Conservation (phyloP, 2,888 invertebrate genomes). For the Gari tellinella region DNA sequence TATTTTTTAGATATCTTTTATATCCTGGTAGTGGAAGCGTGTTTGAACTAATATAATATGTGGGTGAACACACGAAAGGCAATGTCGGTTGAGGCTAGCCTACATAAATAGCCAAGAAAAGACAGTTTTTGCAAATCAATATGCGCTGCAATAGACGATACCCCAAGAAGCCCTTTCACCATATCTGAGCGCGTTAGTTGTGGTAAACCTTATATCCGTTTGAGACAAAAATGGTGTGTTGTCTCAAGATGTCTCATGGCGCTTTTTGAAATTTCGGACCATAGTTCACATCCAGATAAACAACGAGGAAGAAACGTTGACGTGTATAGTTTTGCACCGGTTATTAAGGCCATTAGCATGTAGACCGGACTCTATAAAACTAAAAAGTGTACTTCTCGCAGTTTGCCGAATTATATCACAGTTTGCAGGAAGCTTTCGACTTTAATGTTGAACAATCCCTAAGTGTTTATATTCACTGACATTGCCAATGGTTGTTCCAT, state of each 20-base stretch:
- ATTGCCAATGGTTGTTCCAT: background rate
- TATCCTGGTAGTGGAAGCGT: background rate
- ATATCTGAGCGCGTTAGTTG: constrained; percentile 3
- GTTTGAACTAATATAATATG: background rate
- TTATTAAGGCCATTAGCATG: background rate
- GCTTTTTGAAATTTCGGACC: background rate
- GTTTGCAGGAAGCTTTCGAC: background rate
- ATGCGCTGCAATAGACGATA: background rate
- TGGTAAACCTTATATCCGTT: background rate
- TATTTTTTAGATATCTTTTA: background rate
- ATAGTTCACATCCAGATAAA: constrained; percentile 7
- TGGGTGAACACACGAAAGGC: background rate
- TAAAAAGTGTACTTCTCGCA: constrained; percentile 5
- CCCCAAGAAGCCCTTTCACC: background rate
- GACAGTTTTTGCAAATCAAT: constrained; percentile 4
- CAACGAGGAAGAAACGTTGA: background rate
- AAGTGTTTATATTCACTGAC: constrained; percentile 9
- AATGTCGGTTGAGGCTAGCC: background rate
- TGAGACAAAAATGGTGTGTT: constrained; percentile 5
- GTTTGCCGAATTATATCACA: constrained; percentile 5
- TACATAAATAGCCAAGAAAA: constrained; percentile 8
- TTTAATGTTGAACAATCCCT: background rate
- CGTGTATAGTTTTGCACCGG: constrained; percentile 5
- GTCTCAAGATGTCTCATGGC: background rate
- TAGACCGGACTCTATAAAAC: background rate